Conservation (phyloP, 2,113 vertebrate genomes). For the Vombatus ursinus region DNA sequence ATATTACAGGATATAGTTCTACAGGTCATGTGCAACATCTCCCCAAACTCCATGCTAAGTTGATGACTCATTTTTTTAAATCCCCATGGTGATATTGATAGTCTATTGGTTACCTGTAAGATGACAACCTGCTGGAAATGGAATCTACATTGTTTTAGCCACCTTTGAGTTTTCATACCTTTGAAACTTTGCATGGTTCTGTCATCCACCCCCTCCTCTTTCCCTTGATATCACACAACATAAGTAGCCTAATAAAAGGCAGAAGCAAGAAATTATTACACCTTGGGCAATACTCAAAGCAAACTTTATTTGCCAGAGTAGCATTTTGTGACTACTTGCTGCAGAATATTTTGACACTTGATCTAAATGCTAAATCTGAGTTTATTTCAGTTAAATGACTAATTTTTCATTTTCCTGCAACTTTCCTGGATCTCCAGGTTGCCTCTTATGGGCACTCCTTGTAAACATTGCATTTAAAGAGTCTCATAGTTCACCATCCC, state of each 20-base stretch:
- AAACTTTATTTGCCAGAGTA: constrained; percentile 85
- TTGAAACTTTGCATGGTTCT: constrained; percentile 66
- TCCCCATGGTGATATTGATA: constrained; percentile 63
- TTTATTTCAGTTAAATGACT: constrained; percentile 82
- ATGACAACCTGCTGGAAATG: constrained; percentile 67
- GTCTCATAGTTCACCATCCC: constrained; percentile 68
- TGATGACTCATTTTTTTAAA: constrained; percentile 74
- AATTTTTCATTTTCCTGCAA: constrained; percentile 70
- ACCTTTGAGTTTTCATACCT: constrained; percentile 46
- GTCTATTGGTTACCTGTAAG: constrained; percentile 71
- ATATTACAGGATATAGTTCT: not conserved
- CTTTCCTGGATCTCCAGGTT: constrained; percentile 63
- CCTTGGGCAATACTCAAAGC: constrained; percentile 83
- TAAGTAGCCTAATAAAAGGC: constrained; percentile 86
- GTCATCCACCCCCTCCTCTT: not conserved
- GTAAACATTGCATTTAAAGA: constrained; percentile 77
- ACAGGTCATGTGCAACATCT: constrained; percentile 37
- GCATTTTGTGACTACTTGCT: constrained; percentile 79
- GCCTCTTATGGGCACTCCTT: constrained; percentile 58
- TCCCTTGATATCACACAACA: constrained; percentile 26
- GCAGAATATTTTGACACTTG: constrained; percentile 81
- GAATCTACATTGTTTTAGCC: constrained; percentile 48
- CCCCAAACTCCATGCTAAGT: not conserved
- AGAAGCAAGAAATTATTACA: constrained; percentile 84
- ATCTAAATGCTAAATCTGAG: constrained; percentile 82